Evolutionary conservation across 2,888 invertebrate species (phyloP).

Genomic region (Parasteatoda lunata): DNA sequence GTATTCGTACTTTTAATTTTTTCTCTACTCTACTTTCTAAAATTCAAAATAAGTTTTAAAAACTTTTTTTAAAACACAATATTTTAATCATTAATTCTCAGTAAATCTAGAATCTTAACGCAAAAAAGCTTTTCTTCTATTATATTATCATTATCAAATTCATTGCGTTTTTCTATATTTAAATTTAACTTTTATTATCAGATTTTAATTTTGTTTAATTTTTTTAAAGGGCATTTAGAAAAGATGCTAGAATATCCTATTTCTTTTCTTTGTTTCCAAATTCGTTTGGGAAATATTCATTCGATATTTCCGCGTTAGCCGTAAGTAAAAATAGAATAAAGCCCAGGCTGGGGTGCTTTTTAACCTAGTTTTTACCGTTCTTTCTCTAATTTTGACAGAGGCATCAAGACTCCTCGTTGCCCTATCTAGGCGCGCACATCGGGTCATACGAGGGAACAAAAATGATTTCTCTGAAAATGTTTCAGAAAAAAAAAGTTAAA

Average conservation of each 20-base stretch:
- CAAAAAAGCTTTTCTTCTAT: too few relatives aligned
- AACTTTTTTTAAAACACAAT: too few relatives aligned
- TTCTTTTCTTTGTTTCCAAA: conserved; percentile 51
- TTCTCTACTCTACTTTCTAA: too few relatives aligned
- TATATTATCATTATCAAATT: too few relatives aligned
- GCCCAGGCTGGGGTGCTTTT: conserved; percentile 16
- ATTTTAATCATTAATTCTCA: too few relatives aligned
- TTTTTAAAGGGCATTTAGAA: not conserved
- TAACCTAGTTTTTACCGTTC: conserved; percentile 28
- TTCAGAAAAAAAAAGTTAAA: not conserved
- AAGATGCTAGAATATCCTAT: conserved; percentile 3
- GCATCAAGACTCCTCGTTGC: not conserved
- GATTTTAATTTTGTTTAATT: not conserved
- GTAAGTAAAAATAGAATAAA: conserved; percentile 32
- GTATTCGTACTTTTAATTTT: too few relatives aligned
- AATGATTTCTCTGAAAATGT: not conserved
- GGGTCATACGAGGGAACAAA: not conserved
- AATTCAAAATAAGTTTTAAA: too few relatives aligned
- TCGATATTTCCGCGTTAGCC: conserved; percentile 35
- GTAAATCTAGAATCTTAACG: too few relatives aligned
- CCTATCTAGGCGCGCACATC: conserved; percentile 13
- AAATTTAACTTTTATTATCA: not conserved
- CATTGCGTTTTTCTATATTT: too few relatives aligned
- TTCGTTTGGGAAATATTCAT: conserved; percentile 38
- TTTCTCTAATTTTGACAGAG: not conserved